A percentile compares a stretch with the other conserved stretches of the same genome.
phyloP scores from a whole-genome alignment of 2,113 vertebrate genomes.

The Heptranchias perlo region DNA sequence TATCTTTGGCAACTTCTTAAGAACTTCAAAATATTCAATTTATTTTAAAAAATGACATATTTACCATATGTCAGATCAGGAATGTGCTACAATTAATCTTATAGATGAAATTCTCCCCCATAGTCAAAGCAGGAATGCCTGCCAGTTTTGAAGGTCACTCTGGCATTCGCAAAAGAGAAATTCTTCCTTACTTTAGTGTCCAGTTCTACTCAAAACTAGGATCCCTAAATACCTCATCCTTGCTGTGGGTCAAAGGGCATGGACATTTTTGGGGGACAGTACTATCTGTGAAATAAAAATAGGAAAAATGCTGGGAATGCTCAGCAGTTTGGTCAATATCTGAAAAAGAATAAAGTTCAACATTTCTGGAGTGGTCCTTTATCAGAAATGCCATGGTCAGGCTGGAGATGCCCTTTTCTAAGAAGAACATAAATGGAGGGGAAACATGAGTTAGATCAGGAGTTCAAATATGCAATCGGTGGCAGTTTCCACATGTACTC shows the following conservation, averaged over 20 bases:
- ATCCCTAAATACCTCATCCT: not conserved
- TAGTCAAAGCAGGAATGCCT: not conserved
- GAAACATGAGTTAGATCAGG: not conserved
- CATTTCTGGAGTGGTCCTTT: not conserved
- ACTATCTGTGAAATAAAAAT: too few relatives aligned
- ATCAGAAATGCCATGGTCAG: not conserved
- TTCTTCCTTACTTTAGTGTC: not conserved
- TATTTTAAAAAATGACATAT: not conserved
- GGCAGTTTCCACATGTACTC: too few relatives aligned
- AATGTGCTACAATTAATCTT: constrained; percentile 8
- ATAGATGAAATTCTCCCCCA: not conserved
- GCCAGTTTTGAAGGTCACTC: not conserved
- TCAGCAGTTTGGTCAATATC: not conserved
- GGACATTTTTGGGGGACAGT: not conserved
- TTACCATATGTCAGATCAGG: not conserved
- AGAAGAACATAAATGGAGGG: not conserved
- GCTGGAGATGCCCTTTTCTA: not conserved
- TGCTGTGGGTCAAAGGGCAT: too few relatives aligned
- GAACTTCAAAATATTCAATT: not conserved
- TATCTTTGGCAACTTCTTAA: not conserved
- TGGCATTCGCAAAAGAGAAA: not conserved
- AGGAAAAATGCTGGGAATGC: too few relatives aligned
- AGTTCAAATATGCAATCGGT: not conserved
- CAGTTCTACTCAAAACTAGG: not conserved
- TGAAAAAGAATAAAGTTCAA: not conserved